phyloP scores from a whole-genome alignment of 2,888 invertebrate species.

The Abscondita cerata region DNA sequence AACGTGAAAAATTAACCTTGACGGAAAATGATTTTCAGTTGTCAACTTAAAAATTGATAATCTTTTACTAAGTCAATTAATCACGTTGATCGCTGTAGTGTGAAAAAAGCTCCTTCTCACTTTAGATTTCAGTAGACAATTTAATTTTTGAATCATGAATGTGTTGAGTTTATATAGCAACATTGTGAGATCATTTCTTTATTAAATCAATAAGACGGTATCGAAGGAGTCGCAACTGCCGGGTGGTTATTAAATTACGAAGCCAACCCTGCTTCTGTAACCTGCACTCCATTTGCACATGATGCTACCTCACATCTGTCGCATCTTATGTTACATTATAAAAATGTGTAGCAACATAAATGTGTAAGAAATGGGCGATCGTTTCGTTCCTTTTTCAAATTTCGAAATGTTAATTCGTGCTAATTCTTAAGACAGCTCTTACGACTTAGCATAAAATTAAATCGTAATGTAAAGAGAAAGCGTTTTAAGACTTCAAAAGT shows the following conservation, averaged over 20 bases:
- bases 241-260: constrained; percentile 57
- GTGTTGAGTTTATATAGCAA: constrained; percentile 34
- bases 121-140: no score
- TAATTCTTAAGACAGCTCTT: constrained; percentile 27
- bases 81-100: background rate
- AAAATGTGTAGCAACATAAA: background rate
- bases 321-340: constrained; percentile 17
- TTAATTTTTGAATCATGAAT: constrained; percentile 11
- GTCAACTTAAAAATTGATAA: constrained; percentile 19
- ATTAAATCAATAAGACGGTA: constrained; percentile 55
- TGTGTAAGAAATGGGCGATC: background rate
- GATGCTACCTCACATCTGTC: constrained; percentile 28
- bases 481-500: constrained; percentile 38
- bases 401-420: constrained; percentile 23
- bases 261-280: constrained; percentile 42
- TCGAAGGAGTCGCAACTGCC: constrained; percentile 47
- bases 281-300: constrained; percentile 34
- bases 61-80: constrained; percentile 2
- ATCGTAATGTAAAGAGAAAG: constrained; percentile 34
- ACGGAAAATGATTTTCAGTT: constrained; percentile 23
- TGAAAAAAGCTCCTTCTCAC: constrained; percentile 4
- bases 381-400: background rate
- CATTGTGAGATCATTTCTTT: constrained; percentile 53
- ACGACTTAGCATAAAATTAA: constrained; percentile 33
- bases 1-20: constrained; percentile 43